phyloP scores from a whole-genome alignment of 2,113 vertebrate species.

The Cyprinodon brontotheroides region DNA sequence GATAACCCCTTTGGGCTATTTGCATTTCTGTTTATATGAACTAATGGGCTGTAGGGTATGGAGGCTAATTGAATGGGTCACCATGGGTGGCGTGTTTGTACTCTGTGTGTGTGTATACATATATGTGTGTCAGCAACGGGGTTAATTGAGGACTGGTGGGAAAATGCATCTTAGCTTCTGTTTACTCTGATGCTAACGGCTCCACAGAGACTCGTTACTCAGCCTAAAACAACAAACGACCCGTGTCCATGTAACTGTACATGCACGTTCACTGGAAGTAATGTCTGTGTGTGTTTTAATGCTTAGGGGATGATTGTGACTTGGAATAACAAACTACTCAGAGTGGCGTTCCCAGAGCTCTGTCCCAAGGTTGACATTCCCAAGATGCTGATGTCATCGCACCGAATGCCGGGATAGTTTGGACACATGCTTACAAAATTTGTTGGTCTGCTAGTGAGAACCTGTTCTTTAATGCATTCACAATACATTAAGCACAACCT shows the following conservation, averaged over 20 bases:
- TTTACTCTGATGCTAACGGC: constrained; percentile 67
- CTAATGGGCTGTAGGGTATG: constrained; percentile 70
- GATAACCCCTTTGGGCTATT: constrained; percentile 68
- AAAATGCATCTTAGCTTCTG: constrained; percentile 69
- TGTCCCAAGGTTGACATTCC: constrained; percentile 63
- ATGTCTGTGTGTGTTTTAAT: constrained; percentile 39
- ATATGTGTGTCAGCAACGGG: constrained; percentile 23
- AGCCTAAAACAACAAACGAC: constrained; percentile 64
- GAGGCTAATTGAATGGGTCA: constrained; percentile 60
- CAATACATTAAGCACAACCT: not conserved
- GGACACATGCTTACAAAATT: constrained; percentile 1
- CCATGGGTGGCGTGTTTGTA: constrained; percentile 34
- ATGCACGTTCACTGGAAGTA: constrained; percentile 20
- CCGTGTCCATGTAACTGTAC: constrained; percentile 38
- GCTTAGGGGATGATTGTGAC: constrained; percentile 32
- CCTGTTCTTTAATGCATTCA: not conserved
- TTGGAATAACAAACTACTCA: constrained; percentile 74
- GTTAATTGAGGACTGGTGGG: constrained; percentile 71
- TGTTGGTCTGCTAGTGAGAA: constrained; percentile 12
- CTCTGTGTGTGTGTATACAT: constrained; percentile 23
- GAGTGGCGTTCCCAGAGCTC: constrained; percentile 55
- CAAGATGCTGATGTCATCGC: constrained; percentile 71
- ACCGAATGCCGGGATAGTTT: constrained; percentile 28
- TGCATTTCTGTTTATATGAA: constrained; percentile 76
- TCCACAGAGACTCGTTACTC: constrained; percentile 62